phyloP scores from a whole-genome alignment of 2,888 invertebrate genomes.

The Cetonia aurata region DNA sequence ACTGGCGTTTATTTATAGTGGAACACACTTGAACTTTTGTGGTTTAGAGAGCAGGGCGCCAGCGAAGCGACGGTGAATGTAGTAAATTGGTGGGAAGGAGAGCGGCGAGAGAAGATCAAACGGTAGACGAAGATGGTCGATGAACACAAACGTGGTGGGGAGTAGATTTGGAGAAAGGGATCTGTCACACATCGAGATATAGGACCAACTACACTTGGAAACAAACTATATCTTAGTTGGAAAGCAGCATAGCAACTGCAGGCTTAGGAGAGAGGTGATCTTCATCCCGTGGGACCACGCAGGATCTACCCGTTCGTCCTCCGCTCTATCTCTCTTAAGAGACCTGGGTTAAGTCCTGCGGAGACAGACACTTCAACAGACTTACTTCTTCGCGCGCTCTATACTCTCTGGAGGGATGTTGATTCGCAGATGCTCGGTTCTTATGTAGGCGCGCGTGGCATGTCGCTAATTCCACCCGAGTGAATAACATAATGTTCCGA shows the following conservation, averaged over 20 bases:
- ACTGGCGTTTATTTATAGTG: conserved; percentile 36
- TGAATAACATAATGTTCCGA: conserved; percentile 37
- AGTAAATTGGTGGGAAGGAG: conserved; percentile 19
- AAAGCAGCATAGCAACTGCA: conserved; percentile 41
- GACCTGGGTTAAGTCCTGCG: conserved; percentile 37
- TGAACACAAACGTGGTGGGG: background rate
- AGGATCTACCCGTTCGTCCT: conserved; percentile 31
- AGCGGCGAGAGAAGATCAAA: background rate
- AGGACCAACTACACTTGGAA: conserved; percentile 35
- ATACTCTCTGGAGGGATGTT: conserved; percentile 43
- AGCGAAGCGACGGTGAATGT: background rate
- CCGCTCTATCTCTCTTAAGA: conserved; percentile 44
- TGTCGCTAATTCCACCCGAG: conserved; percentile 44
- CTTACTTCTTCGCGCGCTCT: conserved; percentile 43
- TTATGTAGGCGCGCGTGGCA: conserved; percentile 32
- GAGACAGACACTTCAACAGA: conserved; percentile 47
- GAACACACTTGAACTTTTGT: conserved; percentile 38
- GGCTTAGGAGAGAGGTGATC: conserved; percentile 43
- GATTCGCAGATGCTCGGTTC: conserved; percentile 44
- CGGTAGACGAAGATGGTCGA: conserved; percentile 4
- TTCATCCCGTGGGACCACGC: conserved; percentile 39
- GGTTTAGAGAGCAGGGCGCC: conserved; percentile 23
- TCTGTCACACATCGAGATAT: conserved; percentile 39
- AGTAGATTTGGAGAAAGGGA: conserved; percentile 23
- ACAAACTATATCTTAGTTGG: conserved; percentile 40